These are phyloP conservation scores for Mormyrops attenuatus DNA, from an alignment of 2,797 vertebrate genomes.

Conservation along the genomic window DNA sequence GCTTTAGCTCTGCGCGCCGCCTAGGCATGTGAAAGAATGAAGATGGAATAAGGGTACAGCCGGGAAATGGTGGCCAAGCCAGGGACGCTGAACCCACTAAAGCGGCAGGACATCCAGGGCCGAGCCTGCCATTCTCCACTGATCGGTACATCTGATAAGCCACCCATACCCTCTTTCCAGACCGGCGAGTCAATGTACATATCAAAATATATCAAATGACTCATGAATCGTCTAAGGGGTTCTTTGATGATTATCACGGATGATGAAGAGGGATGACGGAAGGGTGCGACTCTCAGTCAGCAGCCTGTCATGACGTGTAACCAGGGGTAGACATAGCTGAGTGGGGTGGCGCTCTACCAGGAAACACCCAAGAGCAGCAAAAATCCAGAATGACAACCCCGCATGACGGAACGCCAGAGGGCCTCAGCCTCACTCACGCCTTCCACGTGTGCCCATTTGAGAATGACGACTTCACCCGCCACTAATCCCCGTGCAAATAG, in stretches of 20 bases:
- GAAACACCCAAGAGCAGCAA: background rate
- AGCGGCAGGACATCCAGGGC: background rate
- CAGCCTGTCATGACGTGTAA: background rate
- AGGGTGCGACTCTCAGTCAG: background rate
- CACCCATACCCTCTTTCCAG: background rate
- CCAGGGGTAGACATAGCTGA: background rate
- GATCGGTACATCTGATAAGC: background rate
- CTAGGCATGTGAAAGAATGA: conserved; percentile 64
- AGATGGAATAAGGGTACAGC: conserved; percentile 46
- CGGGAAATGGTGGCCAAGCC: background rate
- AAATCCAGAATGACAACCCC: background rate
- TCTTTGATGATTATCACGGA: background rate
- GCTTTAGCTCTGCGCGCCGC: conserved; percentile 45
- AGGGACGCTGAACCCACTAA: background rate
- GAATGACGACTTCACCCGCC: background rate
- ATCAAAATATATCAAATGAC: background rate
- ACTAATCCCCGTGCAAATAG: background rate
- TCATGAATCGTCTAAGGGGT: background rate
- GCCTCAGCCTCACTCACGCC: background rate
- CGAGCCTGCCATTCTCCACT: background rate
- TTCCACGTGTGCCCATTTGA: background rate
- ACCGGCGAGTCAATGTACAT: background rate
- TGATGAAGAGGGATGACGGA: background rate
- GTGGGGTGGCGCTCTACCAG: background rate
- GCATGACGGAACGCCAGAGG: background rate